phyloP scores from a whole-genome alignment of 2,113 vertebrate genomes.

The Eudyptes chrysolophus region DNA sequence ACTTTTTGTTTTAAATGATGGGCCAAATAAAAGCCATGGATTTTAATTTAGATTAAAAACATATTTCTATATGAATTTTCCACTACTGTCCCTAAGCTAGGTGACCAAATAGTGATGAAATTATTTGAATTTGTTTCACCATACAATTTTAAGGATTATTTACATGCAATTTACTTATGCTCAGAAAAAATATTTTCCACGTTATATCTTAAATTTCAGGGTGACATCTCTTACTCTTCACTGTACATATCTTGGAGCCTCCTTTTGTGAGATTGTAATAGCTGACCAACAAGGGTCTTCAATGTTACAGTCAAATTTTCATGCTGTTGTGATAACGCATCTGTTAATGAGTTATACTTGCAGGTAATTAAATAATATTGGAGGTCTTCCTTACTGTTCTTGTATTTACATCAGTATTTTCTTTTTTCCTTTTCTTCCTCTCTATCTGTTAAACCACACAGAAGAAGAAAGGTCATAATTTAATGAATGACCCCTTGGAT shows the following conservation, averaged over 20 bases:
- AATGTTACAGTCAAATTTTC: background rate
- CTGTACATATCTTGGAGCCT: background rate
- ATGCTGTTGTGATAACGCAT: background rate
- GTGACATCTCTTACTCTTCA: background rate
- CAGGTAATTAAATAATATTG: background rate
- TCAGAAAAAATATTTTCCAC: background rate
- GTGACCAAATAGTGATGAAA: background rate
- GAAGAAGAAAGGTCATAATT: constrained; percentile 12
- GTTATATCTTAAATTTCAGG: background rate
- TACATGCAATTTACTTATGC: background rate
- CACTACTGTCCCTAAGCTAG: background rate
- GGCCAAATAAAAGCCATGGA: background rate
- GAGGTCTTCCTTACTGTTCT: background rate
- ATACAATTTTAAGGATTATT: background rate
- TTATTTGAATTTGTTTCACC: background rate
- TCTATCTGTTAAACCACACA: background rate
- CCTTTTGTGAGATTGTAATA: background rate
- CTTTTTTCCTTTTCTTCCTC: background rate
- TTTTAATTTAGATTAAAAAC: background rate
- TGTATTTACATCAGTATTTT: background rate
- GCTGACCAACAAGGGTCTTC: background rate
- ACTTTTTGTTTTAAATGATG: background rate
- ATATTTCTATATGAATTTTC: background rate
- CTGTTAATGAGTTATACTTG: background rate
- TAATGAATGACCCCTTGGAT: constrained; percentile 47